Evolutionary conservation across 2,797 vertebrate genomes (phyloP).

Genomic region (Myotis pilosus): DNA sequence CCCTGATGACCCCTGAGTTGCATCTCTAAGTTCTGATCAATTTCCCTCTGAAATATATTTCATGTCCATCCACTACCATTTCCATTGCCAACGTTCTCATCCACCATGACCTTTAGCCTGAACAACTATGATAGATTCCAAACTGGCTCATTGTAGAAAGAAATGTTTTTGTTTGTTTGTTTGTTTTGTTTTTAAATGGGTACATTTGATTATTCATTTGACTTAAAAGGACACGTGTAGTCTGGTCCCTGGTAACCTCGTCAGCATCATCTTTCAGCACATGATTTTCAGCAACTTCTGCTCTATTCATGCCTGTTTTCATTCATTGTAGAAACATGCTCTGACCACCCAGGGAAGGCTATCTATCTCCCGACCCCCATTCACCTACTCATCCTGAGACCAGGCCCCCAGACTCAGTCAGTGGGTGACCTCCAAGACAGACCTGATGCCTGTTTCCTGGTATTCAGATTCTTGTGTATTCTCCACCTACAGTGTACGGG

Average conservation of each 20-base stretch:
- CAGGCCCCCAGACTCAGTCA: background rate
- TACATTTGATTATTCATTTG: background rate
- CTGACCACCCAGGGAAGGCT: background rate
- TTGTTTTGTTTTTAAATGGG: background rate
- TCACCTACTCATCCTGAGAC: background rate
- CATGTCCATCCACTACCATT: background rate
- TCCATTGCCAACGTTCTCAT: background rate
- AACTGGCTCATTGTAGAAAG: background rate
- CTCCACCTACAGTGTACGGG: background rate
- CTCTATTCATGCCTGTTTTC: background rate
- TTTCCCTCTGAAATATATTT: background rate
- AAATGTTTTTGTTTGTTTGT: background rate
- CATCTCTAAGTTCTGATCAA: slow-evolving; percentile 8
- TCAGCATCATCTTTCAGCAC: background rate
- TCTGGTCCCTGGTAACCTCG: background rate
- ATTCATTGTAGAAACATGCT: background rate
- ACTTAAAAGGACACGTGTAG: background rate
- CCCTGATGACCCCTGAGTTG: background rate
- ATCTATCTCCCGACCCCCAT: background rate
- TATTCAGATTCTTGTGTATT: background rate
- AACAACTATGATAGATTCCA: background rate
- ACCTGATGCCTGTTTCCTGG: background rate
- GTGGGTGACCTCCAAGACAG: background rate
- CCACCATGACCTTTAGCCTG: background rate
- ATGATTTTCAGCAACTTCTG: background rate